Evolutionary conservation across 2,113 vertebrate genomes (phyloP).

Genomic region (Nesogale talazaci): DNA sequence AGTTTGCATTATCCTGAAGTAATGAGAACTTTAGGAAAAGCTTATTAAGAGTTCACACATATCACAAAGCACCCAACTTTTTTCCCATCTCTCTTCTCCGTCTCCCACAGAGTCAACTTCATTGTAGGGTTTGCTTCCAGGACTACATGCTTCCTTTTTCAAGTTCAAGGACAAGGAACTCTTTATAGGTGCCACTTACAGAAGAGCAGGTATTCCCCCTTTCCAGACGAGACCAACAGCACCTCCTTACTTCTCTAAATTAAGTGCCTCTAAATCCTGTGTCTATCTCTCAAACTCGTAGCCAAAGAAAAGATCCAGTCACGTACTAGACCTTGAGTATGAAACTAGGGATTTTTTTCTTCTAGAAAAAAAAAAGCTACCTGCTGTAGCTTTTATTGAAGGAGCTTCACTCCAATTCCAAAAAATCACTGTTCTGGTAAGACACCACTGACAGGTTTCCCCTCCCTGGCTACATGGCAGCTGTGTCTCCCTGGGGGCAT

Average conservation of each 20-base stretch:
- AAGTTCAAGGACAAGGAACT: no score
- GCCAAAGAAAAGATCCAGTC: not conserved
- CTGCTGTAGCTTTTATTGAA: not conserved
- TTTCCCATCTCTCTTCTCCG: not conserved
- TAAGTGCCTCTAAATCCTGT: not conserved
- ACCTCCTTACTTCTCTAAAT: not conserved
- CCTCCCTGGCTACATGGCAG: not conserved
- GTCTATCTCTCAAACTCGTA: not conserved
- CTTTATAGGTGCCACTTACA: no score
- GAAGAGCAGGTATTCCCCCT: not conserved
- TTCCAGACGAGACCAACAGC: conserved; percentile 32
- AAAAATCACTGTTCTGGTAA: not conserved
- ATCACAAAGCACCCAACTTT: not conserved
- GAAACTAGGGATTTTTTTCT: not conserved
- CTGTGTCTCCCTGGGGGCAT: not conserved
- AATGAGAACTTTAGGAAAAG: not conserved
- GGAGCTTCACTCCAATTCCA: not conserved
- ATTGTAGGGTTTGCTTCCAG: not conserved
- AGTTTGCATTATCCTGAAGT: not conserved
- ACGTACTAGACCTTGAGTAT: not conserved
- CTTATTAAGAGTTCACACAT: not conserved
- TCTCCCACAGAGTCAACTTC: not conserved
- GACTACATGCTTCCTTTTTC: not conserved
- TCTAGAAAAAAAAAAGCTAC: no score
- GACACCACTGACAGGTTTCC: not conserved